phyloP scores from a whole-genome alignment of 35 echinoderm and acorn worm species.

The Chiridota heheva region DNA sequence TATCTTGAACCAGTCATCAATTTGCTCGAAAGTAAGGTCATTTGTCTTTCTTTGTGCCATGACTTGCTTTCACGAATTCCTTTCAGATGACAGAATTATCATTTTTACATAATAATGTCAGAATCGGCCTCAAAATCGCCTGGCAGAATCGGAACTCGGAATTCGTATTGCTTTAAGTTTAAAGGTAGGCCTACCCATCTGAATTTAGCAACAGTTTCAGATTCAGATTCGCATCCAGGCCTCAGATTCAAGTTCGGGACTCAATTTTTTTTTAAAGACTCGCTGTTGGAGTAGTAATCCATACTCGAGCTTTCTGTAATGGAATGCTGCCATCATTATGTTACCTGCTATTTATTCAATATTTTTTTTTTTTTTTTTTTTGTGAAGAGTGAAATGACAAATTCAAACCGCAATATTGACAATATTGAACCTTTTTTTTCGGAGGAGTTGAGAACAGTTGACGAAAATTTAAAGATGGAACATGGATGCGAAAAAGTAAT shows the following conservation, averaged over 20 bases:
- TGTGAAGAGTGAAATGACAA: too few relatives aligned
- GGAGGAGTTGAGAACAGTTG: too few relatives aligned
- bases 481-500: neutral
- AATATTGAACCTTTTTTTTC: too few relatives aligned
- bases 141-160: neutral
- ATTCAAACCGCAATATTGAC: neutral
- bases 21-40: constrained; percentile 56
- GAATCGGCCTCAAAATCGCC: neutral
- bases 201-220: too few relatives aligned
- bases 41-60: constrained; percentile 25
- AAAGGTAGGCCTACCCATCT: neutral
- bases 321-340: too few relatives aligned
- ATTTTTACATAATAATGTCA: neutral
- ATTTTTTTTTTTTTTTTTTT: too few relatives aligned
- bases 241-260: too few relatives aligned
- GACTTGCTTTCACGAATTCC: neutral
- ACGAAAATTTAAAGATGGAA: too few relatives aligned
- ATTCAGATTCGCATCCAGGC: too few relatives aligned
- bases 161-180: neutral
- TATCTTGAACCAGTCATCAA: constrained; percentile 53
- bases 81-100: neutral
- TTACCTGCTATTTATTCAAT: constrained; percentile 2
- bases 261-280: neutral
- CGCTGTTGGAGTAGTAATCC: too few relatives aligned
- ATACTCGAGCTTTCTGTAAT: too few relatives aligned